Evolutionary conservation across 2,888 invertebrate genomes (phyloP), one percentile per base, ranked within the genome.

Genomic region (Oegoconia quadripuncta): DNA sequence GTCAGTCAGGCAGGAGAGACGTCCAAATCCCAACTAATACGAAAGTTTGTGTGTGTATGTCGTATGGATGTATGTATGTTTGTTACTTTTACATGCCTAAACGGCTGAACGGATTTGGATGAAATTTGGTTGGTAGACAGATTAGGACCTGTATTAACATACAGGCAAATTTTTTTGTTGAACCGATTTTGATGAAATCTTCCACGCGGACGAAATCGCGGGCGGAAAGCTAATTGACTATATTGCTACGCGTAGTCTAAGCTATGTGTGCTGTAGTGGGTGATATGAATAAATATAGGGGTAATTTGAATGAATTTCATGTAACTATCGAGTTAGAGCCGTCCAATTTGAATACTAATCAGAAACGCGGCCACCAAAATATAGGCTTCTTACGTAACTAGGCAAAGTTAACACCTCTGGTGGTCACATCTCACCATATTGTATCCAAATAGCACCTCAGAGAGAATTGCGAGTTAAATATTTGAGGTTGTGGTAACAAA

Each of bases 271-370:
- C 39, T 48, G 42, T 48, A 46, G 39, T 35, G 43, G 41, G 42
- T 43, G 40, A 55, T 40, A 48, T 47, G 55, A 60, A 63, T 60
- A 63, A n/a, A 55, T 57, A 59, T 59, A 55, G 39, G 44, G 44
- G 35, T 42, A 44, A 55, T 62, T 61, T 52, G 43, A 58, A 64
- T 64, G 57, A 58, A 55, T 54, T 64, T 59, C 45, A 50, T 56
- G 41, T 47, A 37, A 50, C n/a, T 48, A 33, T 34, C 37, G 34
- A 44, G 41, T 37, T 37, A 42, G 48, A 42, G 42, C 39, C 45
- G 15, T 52, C 42, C 52, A 64, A 63, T 65, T 59, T 54, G 50
- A 63, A 69, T 63, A 56, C 54, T 57, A 59, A 67, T 55, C 17
- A 41, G 39, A 37, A 50, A 52, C 32, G 42, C 44, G 39, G 42